phyloP scores from a whole-genome alignment of 2,888 invertebrate genomes.

The Thelaira solivaga region DNA sequence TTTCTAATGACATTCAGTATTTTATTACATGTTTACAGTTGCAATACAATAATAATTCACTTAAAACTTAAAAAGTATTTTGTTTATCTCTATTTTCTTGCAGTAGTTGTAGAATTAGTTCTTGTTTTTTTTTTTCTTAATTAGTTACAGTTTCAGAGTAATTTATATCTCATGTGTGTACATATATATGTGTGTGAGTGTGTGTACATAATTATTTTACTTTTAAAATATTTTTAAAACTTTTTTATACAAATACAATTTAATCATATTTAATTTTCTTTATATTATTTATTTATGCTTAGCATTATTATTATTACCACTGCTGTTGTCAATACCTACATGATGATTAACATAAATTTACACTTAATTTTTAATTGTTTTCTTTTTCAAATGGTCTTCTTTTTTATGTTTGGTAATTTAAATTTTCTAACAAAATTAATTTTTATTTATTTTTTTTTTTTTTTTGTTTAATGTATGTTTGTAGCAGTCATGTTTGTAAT shows the following conservation, averaged over 20 bases:
- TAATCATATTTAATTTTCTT: background rate
- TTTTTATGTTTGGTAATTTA: too few relatives aligned
- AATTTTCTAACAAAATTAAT: too few relatives aligned
- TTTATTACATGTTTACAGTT: constrained; percentile 64
- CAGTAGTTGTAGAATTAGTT: constrained; percentile 12
- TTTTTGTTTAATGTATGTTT: too few relatives aligned
- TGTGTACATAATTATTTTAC: too few relatives aligned
- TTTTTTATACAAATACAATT: constrained; percentile 39
- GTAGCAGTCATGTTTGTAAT: too few relatives aligned
- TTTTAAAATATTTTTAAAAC: background rate
- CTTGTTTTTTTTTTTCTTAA: background rate
- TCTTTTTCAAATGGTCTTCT: constrained; percentile 8
- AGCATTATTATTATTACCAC: background rate
- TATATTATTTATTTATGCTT: too few relatives aligned
- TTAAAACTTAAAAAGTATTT: constrained; percentile 21
- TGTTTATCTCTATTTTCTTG: background rate
- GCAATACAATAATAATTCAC: constrained; percentile 62
- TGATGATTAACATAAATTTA: background rate
- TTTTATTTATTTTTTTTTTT: too few relatives aligned
- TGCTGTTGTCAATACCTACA: too few relatives aligned
- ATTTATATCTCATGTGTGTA: constrained; percentile 34
- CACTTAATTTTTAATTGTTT: background rate
- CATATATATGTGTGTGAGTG: too few relatives aligned
- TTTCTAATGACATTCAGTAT: constrained; percentile 64
- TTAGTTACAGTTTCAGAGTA: constrained; percentile 42